Percentiles rank a stretch among this genome's conserved stretches.
Evolutionary conservation across 2,113 vertebrate species (phyloP).

Genomic region (Pterocles burchelli): DNA sequence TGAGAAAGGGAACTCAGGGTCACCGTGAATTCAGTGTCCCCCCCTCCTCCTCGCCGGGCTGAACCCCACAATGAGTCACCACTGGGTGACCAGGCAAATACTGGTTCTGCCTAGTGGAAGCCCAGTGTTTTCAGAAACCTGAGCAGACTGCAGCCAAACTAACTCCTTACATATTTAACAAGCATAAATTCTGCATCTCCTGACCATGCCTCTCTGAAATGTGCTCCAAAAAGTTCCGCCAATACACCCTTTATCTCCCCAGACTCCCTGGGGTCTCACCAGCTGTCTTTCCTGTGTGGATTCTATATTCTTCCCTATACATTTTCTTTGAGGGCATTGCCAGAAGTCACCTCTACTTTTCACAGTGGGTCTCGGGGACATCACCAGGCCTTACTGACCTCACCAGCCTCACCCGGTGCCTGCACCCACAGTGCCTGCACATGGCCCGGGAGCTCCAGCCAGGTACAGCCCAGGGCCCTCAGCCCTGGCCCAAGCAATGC

Average conservation of each 20-base stretch:
- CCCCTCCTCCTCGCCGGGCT: background rate
- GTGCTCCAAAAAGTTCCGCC: background rate
- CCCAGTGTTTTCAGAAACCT: background rate
- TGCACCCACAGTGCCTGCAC: background rate
- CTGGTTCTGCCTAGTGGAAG: background rate
- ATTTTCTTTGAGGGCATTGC: background rate
- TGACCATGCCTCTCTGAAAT: background rate
- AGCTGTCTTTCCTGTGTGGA: background rate
- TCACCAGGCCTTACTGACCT: background rate
- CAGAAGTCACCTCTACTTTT: background rate
- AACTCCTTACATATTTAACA: background rate
- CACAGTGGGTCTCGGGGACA: background rate
- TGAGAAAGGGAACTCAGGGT: background rate
- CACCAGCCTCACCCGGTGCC: background rate
- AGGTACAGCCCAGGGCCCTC: background rate
- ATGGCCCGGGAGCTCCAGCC: background rate
- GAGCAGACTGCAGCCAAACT: background rate
- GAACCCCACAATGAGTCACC: background rate
- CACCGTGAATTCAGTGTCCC: background rate
- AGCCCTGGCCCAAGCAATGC: background rate
- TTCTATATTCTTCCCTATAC: background rate
- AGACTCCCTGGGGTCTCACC: background rate
- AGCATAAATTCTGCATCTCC: background rate
- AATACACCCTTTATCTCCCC: background rate
- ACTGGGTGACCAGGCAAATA: background rate